Base-by-base conservation (phyloP, 1,140 invertebrate genomes). In the Solenopsis invicta region DNA sequence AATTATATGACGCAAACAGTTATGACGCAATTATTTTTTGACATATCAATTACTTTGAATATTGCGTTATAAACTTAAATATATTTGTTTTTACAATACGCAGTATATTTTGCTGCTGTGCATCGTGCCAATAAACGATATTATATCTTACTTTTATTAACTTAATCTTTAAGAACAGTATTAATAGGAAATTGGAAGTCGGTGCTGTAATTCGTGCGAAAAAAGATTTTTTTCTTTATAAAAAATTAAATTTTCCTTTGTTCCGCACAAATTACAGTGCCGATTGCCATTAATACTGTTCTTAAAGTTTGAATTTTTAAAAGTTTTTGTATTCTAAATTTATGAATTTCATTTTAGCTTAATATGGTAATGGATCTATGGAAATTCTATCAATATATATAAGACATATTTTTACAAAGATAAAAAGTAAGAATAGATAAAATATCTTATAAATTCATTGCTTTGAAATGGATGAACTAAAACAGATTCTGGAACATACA, bases 91-190 rank as follows among this genome's bases (percentile, higher is more conserved):
- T 37, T 37, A 66, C 1, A 66, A 18, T 9, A 37, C 34, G 16
- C 4, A n/a, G 3, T 64, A 64, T 64, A n/a, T 8, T 66, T 18
- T 9, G 9, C 9, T 37, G 62, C 2, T 34, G 16, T 6, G 13
- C 29, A 9, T 18, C 56, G 21, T 59, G 24, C 12, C 61, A 6
- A 29, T 64, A 1, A 64, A 1, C 9, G 34, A 37, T 24, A 66
- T 66, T 66, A 66, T 62, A 62, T 34, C 34, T 66, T 66, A 66
- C 16, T 66, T 66, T 34, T 66, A n/a, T 37, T 8, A 66, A 37
- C 4, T 37, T 66, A 29, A 29, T 29, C 29, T 29, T 29, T 29
- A 29, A 29, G 29, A 29, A 29, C 2, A 29, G 29, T 29, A 29
- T 29, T 29, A 29, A 29, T 29, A 2, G 29, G 29, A 29, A 29